These are phyloP conservation scores for Cryptophagus acutangulus DNA, from an alignment of 2,888 invertebrate genomes.

Conservation along the genomic window DNA sequence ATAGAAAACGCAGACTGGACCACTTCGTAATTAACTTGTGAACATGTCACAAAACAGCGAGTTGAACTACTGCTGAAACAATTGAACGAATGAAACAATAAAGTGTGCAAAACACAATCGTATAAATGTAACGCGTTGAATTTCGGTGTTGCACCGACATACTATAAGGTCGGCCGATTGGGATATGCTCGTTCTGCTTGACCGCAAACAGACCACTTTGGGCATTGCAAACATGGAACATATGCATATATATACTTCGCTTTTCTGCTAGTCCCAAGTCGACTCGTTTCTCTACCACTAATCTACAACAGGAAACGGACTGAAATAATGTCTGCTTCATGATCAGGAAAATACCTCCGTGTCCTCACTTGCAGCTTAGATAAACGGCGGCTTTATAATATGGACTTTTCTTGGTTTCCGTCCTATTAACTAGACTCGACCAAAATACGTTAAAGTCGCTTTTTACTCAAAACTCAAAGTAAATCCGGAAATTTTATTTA, in stretches of 20 bases:
- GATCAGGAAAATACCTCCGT: constrained; percentile 26
- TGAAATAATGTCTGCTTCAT: constrained; percentile 25
- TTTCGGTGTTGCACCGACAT: constrained; percentile 13
- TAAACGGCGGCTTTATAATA: constrained; percentile 25
- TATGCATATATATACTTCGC: constrained; percentile 10
- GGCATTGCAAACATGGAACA: constrained; percentile 23
- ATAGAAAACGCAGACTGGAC: constrained; percentile 7
- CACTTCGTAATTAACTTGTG: constrained; percentile 22
- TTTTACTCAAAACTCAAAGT: too few species aligned
- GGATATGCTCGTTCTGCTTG: constrained; percentile 17
- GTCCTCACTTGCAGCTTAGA: constrained; percentile 23
- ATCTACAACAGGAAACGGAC: constrained; percentile 23
- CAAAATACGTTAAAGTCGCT: too few species aligned
- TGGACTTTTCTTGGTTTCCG: constrained; percentile 22
- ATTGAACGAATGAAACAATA: constrained; percentile 29
- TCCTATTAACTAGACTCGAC: too few species aligned
- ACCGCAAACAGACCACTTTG: constrained; percentile 24
- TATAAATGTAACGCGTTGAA: constrained; percentile 25
- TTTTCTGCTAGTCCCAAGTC: constrained; percentile 15
- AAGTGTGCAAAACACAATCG: constrained; percentile 22
- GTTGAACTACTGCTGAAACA: constrained; percentile 24
- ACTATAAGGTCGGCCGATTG: constrained; percentile 23
- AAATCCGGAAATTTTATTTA: too few species aligned
- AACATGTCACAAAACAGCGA: constrained; percentile 22
- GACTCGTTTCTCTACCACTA: constrained; percentile 20